These are phyloP conservation scores for Macrochelys suwanniensis DNA, from an alignment of 2,797 vertebrate genomes.

Conservation along the genomic window DNA sequence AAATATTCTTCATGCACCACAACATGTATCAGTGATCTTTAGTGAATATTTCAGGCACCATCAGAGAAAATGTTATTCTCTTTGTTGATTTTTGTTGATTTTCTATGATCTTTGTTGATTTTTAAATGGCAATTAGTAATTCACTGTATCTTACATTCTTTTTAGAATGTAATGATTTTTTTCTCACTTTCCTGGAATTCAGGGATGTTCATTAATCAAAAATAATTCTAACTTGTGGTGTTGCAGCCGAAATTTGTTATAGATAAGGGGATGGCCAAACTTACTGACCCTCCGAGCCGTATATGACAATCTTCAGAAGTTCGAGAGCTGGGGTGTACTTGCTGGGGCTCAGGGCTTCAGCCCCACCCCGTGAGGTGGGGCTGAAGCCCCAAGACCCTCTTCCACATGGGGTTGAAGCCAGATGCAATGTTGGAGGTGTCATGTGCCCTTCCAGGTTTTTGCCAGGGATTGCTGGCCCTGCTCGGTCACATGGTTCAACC, in stretches of 20 bases:
- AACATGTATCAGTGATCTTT: background rate
- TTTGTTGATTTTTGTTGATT: background rate
- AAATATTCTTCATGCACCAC: background rate
- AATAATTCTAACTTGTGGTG: background rate
- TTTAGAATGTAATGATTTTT: background rate
- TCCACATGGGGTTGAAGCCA: no score
- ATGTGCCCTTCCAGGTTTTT: no score
- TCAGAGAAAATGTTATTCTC: background rate
- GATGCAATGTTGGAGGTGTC: no score
- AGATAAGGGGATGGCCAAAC: background rate
- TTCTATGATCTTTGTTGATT: background rate
- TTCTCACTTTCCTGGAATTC: background rate
- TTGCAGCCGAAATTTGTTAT: background rate
- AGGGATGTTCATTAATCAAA: slow-evolving; percentile 25
- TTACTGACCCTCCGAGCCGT: no score
- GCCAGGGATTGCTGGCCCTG: no score
- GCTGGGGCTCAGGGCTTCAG: no score
- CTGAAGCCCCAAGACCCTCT: no score
- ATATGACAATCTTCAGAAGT: no score
- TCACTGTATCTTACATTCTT: background rate
- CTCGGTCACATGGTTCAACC: no score
- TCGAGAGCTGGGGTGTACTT: no score
- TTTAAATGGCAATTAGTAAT: background rate
- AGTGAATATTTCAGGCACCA: slow-evolving; percentile 1
- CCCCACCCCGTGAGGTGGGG: no score